These are phyloP conservation scores for Crioceris asparagi DNA, from an alignment of 2,888 invertebrate genomes.

Conservation along the genomic window DNA sequence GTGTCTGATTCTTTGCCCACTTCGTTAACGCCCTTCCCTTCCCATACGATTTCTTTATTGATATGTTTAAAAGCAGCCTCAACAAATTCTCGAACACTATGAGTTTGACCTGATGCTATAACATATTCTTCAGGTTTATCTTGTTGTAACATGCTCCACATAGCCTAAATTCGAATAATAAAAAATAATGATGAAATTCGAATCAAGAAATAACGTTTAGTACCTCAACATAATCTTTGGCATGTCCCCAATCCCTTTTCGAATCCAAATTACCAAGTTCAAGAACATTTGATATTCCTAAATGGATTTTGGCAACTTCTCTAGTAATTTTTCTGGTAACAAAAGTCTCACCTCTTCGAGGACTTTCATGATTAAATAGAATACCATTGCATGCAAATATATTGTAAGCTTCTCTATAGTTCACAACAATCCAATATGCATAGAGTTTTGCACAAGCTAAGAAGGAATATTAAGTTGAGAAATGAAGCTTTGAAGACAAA, in stretches of 20 bases:
- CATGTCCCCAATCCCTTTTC: conserved; percentile 97
- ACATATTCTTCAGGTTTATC: conserved; percentile 90
- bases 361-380: conserved; percentile 94
- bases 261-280: conserved; percentile 94
- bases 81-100: conserved; percentile 94
- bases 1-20: conserved; percentile 60
- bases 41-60: conserved; percentile 74
- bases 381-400: conserved; percentile 96
- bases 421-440: conserved; percentile 92
- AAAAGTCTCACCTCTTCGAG: conserved; percentile 92
- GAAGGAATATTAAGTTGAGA: conserved; percentile 15
- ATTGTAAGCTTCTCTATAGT: conserved; percentile 89
- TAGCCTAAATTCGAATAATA: conserved; percentile 56
- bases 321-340: conserved; percentile 97
- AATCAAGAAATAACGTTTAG: background rate
- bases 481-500: background rate
- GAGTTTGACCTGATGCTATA: conserved; percentile 89
- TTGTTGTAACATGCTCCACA: conserved; percentile 99
- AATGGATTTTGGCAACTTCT: conserved; percentile 90
- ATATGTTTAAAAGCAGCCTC: conserved; percentile 81
- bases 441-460: conserved; percentile 91
- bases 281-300: conserved; percentile 73
- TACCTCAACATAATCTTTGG: conserved; percentile 90
- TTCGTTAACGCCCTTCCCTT: conserved; percentile 75
- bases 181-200: too few relatives aligned